Evolutionary conservation across 2,797 vertebrate species (phyloP).

Genomic region (Hemitrygon akajei): DNA sequence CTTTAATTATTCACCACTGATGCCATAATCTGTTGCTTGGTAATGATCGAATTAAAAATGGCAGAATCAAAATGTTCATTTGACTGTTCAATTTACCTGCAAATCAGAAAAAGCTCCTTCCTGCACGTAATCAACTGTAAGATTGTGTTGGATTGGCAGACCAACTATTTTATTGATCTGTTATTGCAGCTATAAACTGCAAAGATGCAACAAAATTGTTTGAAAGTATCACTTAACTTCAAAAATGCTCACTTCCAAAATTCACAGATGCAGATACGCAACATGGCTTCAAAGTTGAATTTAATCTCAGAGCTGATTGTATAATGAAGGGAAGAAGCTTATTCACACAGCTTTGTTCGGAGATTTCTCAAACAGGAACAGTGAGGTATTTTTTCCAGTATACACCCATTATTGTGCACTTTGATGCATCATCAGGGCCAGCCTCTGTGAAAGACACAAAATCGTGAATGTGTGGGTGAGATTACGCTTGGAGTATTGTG

Average conservation of each 20-base stretch:
- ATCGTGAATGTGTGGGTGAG: no score
- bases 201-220: not conserved
- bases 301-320: not conserved
- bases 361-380: not conserved
- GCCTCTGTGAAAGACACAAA: not conserved
- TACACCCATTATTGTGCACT: not conserved
- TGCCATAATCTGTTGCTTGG: not conserved
- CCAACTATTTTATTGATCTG: not conserved
- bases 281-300: not conserved
- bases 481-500: no score
- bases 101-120: not conserved
- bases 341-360: not conserved
- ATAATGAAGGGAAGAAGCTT: not conserved
- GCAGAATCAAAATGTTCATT: not conserved
- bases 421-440: not conserved
- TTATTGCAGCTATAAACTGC: no score
- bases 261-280: not conserved
- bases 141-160: not conserved
- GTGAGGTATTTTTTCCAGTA: not conserved
- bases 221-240: not conserved
- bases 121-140: not conserved
- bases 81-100: not conserved
- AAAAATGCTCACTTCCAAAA: not conserved
- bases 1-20: not conserved
- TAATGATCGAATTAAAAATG: not conserved